These are phyloP conservation scores for Adelosebastes latens DNA, from an alignment of 2,797 vertebrate genomes.

Conservation along the genomic window DNA sequence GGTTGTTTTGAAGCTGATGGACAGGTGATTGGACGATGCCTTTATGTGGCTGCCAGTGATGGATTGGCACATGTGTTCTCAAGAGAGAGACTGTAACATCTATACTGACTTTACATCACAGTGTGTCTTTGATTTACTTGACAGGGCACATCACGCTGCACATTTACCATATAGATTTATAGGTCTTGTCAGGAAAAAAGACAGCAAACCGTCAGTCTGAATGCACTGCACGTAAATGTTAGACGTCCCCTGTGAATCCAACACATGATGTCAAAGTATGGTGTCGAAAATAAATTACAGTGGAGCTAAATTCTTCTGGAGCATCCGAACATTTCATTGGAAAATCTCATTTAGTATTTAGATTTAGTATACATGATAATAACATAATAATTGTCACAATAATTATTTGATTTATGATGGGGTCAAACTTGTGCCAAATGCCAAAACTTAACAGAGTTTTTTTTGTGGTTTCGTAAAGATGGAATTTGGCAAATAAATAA, in stretches of 20 bases:
- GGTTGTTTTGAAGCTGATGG: background rate
- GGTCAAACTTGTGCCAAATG: background rate
- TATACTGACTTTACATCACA: conserved; percentile 3
- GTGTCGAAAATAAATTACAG: background rate
- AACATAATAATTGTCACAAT: background rate
- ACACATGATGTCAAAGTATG: background rate
- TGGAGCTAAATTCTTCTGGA: background rate
- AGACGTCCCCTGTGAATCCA: background rate
- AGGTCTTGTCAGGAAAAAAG: background rate
- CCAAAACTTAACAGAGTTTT: background rate
- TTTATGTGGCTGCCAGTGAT: background rate
- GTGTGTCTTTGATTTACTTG: conserved; percentile 20
- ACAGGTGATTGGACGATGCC: conserved; percentile 9
- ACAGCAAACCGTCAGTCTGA: background rate
- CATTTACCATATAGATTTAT: background rate
- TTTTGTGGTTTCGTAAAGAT: too few relatives aligned
- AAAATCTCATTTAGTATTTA: background rate
- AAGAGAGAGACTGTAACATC: conserved; percentile 1
- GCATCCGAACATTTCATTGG: background rate
- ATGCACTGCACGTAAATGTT: background rate
- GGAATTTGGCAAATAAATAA: too few relatives aligned
- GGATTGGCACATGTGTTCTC: background rate
- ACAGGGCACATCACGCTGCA: background rate
- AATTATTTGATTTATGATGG: background rate
- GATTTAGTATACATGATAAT: background rate